phyloP scores from a whole-genome alignment of 2,888 invertebrate genomes.

The Limnephilus auricula region DNA sequence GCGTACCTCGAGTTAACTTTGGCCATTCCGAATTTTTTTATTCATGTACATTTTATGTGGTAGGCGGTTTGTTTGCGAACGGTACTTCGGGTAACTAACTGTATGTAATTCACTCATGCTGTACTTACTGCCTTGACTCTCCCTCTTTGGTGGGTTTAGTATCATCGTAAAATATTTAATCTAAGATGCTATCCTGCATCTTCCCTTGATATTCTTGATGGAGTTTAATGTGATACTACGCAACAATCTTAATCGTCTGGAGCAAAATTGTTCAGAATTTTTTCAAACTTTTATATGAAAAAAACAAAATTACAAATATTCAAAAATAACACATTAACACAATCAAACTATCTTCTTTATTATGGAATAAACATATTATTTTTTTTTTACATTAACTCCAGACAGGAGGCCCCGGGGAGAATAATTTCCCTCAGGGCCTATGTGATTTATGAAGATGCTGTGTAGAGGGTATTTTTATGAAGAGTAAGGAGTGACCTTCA shows the following conservation, averaged over 20 bases:
- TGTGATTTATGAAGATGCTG: too few relatives aligned
- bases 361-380: too few relatives aligned
- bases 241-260: background rate
- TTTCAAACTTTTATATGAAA: background rate
- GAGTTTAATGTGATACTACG: too few relatives aligned
- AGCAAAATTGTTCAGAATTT: background rate
- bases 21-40: constrained; percentile 36
- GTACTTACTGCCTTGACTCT: background rate
- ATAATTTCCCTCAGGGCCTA: too few relatives aligned
- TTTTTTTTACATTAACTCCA: too few relatives aligned
- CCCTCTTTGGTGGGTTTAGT: background rate
- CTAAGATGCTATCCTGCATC: background rate
- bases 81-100: background rate
- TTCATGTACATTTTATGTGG: constrained; percentile 13
- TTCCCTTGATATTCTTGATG: background rate
- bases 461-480: too few relatives aligned
- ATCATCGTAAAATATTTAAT: background rate
- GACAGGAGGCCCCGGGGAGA: too few relatives aligned
- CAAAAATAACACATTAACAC: too few relatives aligned
- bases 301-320: too few relatives aligned
- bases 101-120: background rate
- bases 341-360: too few relatives aligned
- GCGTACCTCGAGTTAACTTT: constrained; percentile 42
- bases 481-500: too few relatives aligned
- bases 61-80: background rate